These are phyloP conservation scores for Sceloporus undulatus DNA, from an alignment of 2,113 vertebrate species.

Conservation along the genomic window DNA sequence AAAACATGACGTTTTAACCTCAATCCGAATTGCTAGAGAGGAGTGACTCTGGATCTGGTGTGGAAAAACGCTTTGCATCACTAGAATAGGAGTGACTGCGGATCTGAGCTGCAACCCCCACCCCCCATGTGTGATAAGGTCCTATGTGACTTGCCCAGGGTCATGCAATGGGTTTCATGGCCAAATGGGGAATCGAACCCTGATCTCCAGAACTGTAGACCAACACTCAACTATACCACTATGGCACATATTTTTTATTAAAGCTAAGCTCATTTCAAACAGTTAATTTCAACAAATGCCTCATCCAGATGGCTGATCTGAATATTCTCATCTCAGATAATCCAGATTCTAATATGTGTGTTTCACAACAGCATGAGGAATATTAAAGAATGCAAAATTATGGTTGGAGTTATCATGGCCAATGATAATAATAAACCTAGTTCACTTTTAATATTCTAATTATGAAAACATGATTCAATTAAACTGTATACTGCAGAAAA, in stretches of 20 bases:
- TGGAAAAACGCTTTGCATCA: too few relatives aligned
- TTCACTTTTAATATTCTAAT: background rate
- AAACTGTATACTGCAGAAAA: background rate
- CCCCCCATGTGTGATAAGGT: too few relatives aligned
- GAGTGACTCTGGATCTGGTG: too few relatives aligned
- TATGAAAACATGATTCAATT: background rate
- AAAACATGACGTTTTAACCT: too few relatives aligned
- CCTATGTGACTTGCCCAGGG: too few relatives aligned
- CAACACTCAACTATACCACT: too few relatives aligned
- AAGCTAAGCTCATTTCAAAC: background rate
- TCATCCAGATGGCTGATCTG: background rate
- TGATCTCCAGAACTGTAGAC: too few relatives aligned
- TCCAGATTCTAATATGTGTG: background rate
- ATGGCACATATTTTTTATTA: background rate
- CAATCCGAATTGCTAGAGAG: too few relatives aligned
- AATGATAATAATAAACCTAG: background rate
- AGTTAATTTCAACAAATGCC: background rate
- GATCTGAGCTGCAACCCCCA: too few relatives aligned
- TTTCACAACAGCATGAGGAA: background rate
- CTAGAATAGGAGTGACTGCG: too few relatives aligned
- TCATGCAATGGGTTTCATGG: too few relatives aligned
- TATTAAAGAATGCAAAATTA: background rate
- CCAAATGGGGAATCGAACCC: too few relatives aligned
- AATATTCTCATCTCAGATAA: background rate
- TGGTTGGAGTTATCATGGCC: background rate